A percentile compares a stretch with the other conserved stretches of the same genome.
phyloP scores from a whole-genome alignment of 2,797 vertebrate genomes.

The Malurus leucopterus region DNA sequence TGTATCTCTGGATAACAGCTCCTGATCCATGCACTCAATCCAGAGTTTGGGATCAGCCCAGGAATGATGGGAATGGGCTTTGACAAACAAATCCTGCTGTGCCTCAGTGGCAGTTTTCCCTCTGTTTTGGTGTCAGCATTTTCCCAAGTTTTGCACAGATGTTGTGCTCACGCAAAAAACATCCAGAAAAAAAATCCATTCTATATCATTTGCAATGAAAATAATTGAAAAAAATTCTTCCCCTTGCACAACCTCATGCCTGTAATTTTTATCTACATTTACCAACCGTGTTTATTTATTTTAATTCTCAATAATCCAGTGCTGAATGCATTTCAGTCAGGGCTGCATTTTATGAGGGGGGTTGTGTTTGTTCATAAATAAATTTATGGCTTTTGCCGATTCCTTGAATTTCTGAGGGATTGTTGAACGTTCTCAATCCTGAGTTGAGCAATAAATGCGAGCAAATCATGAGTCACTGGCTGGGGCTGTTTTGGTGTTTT shows the following conservation, averaged over 20 bases:
- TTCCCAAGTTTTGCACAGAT: background rate
- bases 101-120: background rate
- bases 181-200: background rate
- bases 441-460: background rate
- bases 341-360: background rate
- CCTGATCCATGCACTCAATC: accelerated
- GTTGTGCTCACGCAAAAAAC: background rate
- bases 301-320: background rate
- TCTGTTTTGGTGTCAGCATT: background rate
- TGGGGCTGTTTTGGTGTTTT: background rate
- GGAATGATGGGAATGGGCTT: background rate
- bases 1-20: background rate
- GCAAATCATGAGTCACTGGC: background rate
- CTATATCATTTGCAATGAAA: background rate
- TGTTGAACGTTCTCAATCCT: background rate
- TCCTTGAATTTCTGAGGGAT: background rate
- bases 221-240: background rate
- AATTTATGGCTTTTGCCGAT: background rate
- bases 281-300: background rate
- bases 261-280: background rate
- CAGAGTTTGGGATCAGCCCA: background rate
- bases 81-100: background rate
- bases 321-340: background rate
- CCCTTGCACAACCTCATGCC: too few species aligned
- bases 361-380: slow-evolving; percentile 7